These are phyloP conservation scores for Sphenopsis melanotis DNA, from an alignment of 2,797 vertebrate genomes.

Conservation along the genomic window DNA sequence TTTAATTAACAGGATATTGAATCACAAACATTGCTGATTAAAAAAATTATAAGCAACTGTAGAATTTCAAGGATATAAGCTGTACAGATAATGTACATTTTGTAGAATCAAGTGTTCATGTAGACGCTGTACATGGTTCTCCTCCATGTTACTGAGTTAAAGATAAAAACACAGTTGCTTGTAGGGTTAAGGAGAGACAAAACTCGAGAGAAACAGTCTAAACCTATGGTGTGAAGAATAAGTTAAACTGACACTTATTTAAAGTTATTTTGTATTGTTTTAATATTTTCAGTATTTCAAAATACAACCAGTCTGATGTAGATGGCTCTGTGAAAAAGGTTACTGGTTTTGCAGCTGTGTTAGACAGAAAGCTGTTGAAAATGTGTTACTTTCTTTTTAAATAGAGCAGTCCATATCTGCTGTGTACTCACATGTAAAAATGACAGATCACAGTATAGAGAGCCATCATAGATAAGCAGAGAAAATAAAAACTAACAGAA, in stretches of 20 bases:
- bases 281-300: slow-evolving; percentile 6
- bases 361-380: neutral
- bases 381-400: neutral
- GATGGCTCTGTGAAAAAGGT: neutral
- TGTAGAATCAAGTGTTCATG: neutral
- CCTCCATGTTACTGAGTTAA: neutral
- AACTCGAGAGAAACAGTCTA: neutral
- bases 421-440: neutral
- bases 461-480: neutral
- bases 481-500: neutral
- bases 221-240: neutral
- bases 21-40: neutral
- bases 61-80: neutral
- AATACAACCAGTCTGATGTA: neutral
- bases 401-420: neutral
- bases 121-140: neutral
- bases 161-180: neutral
- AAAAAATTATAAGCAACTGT: neutral
- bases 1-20: neutral
- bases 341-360: neutral
- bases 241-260: neutral
- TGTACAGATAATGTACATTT: neutral
- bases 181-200: neutral
- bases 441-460: neutral
- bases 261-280: neutral